Conservation (phyloP, 2,113 vertebrate species). For the Oreochromis tanganicae region DNA sequence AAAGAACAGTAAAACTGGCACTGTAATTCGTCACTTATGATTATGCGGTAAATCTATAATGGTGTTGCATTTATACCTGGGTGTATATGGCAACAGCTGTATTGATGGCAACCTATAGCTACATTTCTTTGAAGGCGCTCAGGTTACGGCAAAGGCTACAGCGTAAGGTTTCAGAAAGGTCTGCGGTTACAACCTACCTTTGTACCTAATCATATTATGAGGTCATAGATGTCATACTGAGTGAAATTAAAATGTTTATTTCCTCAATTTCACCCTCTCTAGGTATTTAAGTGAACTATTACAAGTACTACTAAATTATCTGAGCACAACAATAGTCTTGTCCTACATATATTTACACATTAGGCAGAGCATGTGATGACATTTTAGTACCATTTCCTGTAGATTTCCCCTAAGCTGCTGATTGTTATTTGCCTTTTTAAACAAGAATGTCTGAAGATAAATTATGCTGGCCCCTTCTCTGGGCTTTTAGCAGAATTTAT, state of each 20-base stretch:
- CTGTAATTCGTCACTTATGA: background rate
- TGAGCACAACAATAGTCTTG: background rate
- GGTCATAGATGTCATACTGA: background rate
- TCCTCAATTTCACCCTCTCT: background rate
- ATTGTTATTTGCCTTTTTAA: slow-evolving; percentile 8
- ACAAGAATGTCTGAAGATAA: slow-evolving; percentile 43
- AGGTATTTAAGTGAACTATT: background rate
- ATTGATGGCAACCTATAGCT: background rate
- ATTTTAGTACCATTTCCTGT: slow-evolving; percentile 8
- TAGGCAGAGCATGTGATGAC: background rate
- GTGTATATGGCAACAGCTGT: background rate
- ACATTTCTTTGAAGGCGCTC: background rate
- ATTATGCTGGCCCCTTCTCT: slow-evolving; percentile 1
- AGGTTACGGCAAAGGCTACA: background rate
- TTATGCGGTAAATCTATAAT: background rate
- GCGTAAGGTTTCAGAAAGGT: background rate
- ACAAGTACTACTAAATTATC: background rate
- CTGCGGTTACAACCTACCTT: background rate
- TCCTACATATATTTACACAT: background rate
- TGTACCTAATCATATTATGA: background rate
- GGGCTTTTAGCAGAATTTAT: slow-evolving; percentile 35
- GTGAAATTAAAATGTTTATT: background rate
- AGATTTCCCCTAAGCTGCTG: background rate
- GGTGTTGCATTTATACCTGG: background rate
- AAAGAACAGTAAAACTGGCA: background rate